These are phyloP conservation scores for Pteromalus puparum DNA, from an alignment of 1,140 invertebrate species.

Conservation along the genomic window DNA sequence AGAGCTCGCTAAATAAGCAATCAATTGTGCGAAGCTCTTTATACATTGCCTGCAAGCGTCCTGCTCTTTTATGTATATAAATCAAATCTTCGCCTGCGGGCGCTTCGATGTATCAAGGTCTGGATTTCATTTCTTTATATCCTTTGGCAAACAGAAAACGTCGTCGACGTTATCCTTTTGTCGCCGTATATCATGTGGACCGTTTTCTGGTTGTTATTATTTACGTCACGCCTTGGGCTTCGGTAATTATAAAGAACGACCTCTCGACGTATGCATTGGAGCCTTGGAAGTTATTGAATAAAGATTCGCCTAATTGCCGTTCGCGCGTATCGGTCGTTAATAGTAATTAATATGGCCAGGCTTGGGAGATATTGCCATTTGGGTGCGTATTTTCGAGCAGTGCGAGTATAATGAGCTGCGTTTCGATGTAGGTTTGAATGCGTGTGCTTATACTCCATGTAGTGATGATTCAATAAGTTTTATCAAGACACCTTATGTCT, in stretches of 20 bases:
- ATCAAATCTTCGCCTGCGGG: background rate
- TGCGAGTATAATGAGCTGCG: too few relatives aligned
- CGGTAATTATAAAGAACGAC: background rate
- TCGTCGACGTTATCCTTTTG: background rate
- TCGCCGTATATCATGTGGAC: background rate
- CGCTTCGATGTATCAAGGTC: constrained; percentile 11
- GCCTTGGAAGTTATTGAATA: background rate
- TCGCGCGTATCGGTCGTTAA: background rate
- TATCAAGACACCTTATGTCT: too few relatives aligned
- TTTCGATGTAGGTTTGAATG: background rate
- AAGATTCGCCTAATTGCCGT: background rate
- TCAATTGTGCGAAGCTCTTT: constrained; percentile 18
- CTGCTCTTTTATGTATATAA: background rate
- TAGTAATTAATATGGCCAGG: background rate
- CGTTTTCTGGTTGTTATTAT: background rate
- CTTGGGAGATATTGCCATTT: too few relatives aligned
- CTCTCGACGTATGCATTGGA: too few relatives aligned
- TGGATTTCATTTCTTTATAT: constrained; percentile 3
- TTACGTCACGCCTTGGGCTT: background rate
- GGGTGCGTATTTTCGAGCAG: too few relatives aligned
- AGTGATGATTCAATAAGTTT: too few relatives aligned
- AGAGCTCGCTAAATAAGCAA: constrained; percentile 12
- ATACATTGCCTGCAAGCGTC: background rate
- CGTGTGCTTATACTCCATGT: too few relatives aligned
- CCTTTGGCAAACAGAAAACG: background rate